Percentiles rank a stretch among this genome's conserved stretches.
Evolutionary conservation across 2,797 vertebrate species (phyloP).

Genomic region (Phoxinus dragarum): DNA sequence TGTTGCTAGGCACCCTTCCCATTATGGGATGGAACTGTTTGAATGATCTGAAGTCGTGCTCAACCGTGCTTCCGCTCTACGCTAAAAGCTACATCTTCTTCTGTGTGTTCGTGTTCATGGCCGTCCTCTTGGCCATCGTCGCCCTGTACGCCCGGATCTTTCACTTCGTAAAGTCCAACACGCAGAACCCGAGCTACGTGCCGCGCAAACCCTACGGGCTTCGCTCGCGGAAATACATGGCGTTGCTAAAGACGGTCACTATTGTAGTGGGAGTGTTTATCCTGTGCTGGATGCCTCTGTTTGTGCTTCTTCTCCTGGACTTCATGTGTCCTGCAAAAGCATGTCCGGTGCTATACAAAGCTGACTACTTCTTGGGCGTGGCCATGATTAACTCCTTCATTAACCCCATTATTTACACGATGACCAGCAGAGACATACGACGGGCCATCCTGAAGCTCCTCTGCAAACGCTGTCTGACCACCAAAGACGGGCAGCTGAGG

Average conservation of each 20-base stretch:
- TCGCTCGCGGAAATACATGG: constrained; percentile 83
- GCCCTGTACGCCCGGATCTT: constrained; percentile 86
- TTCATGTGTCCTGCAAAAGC: constrained; percentile 77
- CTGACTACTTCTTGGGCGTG: constrained; percentile 88
- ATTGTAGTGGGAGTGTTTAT: constrained; percentile 89
- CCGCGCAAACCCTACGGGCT: constrained; percentile 72
- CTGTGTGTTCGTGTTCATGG: constrained; percentile 83
- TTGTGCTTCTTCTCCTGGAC: constrained; percentile 86
- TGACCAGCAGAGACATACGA: constrained; percentile 89
- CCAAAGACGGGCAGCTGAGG: constrained; percentile 78
- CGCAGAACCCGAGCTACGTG: constrained; percentile 72
- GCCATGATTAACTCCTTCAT: constrained; percentile 91
- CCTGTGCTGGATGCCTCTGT: constrained; percentile 90
- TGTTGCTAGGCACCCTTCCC: constrained; percentile 84
- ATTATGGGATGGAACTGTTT: constrained; percentile 92
- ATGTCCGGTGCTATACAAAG: constrained; percentile 83
- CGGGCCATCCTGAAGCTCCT: constrained; percentile 84
- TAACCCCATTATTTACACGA: constrained; percentile 91
- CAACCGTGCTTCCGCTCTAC: constrained; percentile 88
- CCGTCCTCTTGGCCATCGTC: constrained; percentile 82
- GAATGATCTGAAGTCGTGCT: constrained; percentile 79
- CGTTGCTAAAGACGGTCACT: constrained; percentile 88
- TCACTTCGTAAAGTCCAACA: constrained; percentile 77
- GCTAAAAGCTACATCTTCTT: constrained; percentile 87
- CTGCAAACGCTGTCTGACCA: constrained; percentile 78